Percentiles rank a stretch among this genome's conserved stretches.
Conservation (phyloP, 2,113 vertebrate genomes). For the Psettodes erumei region DNA sequence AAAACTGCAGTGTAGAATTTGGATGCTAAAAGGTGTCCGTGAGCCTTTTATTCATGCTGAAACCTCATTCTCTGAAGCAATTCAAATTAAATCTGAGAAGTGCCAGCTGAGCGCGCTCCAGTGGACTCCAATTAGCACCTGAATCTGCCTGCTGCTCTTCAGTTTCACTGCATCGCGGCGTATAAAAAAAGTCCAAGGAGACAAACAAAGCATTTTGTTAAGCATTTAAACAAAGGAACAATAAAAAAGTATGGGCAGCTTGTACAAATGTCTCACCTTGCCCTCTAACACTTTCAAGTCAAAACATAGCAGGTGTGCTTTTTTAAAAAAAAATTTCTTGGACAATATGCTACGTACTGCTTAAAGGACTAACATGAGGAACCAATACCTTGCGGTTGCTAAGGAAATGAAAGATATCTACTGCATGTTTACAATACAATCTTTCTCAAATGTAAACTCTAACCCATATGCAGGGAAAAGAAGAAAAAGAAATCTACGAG, state of each 20-base stretch:
- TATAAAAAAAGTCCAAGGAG: neutral
- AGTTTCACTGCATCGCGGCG: constrained; percentile 1
- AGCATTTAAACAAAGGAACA: constrained; percentile 18
- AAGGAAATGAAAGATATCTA: neutral
- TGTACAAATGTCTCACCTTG: constrained; percentile 31
- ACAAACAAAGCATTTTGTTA: constrained; percentile 37
- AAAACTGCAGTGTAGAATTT: neutral
- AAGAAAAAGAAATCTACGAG: constrained; percentile 53
- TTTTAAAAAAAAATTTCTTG: constrained; percentile 23
- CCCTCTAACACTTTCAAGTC: constrained; percentile 23
- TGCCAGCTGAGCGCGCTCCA: neutral
- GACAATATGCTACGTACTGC: constrained; percentile 20
- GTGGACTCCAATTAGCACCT: constrained; percentile 3
- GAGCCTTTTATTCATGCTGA: constrained; percentile 8
- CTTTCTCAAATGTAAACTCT: constrained; percentile 13
- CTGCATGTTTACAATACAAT: neutral
- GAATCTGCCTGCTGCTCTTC: constrained; percentile 21
- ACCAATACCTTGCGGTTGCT: neutral
- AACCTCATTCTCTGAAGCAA: constrained; percentile 1
- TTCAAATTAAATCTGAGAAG: constrained; percentile 4
- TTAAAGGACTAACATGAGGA: constrained; percentile 6
- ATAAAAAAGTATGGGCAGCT: constrained; percentile 39
- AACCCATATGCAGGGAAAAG: constrained; percentile 9
- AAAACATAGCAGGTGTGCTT: constrained; percentile 46
- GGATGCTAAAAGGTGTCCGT: neutral